Base-by-base conservation (phyloP, 2,113 vertebrate species). In the Ciconia boyciana region DNA sequence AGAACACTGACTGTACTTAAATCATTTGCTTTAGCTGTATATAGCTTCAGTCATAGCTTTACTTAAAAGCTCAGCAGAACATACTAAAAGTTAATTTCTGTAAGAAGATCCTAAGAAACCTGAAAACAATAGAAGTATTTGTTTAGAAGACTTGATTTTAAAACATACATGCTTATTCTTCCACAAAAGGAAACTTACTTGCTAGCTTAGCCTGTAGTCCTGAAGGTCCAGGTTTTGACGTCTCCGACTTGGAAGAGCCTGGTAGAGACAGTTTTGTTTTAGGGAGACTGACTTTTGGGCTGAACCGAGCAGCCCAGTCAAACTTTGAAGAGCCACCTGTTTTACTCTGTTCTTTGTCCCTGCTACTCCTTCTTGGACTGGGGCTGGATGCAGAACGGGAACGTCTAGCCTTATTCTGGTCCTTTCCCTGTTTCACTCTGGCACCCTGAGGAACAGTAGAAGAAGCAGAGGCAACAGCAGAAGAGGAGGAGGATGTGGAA, bases 141-240 rank as follows among this genome's bases (percentile, higher is more conserved):
- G 26, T 65, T 87, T 25, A 85, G 52, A 82, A 68, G n/a, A 49
- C 12, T 68, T 64, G 13, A 26, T 74, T 89, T 88, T 57, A 81
- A 84, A 75, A 90, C 13, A 62, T 17, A 65, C 1, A 28, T 65
- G 10, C 29, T 83, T 85, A 80, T 25, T 65, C 34, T 80, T 65
- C 60, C 46, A 55, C 28, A 91, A 75, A 84, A 60, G 14, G 82
- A 58, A 31, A 99, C 99, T 99, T 98, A 99, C 99, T 99, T 99
- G 99, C 99, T 98, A 99, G 98, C 98, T 99, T 99, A 98, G 99
- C 99, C 98, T 99, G 99, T 95, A 99, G 98, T 99, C 99, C 99
- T 93, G 99, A 99, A 96, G 99, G 99, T 98, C 99, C 99, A 98
- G 99, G 99, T 98, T 99, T 99, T 97, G 99, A 99, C 92, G 99